Evolutionary conservation across 2,888 invertebrate genomes (phyloP).

Genomic region (Drosophila recens): DNA sequence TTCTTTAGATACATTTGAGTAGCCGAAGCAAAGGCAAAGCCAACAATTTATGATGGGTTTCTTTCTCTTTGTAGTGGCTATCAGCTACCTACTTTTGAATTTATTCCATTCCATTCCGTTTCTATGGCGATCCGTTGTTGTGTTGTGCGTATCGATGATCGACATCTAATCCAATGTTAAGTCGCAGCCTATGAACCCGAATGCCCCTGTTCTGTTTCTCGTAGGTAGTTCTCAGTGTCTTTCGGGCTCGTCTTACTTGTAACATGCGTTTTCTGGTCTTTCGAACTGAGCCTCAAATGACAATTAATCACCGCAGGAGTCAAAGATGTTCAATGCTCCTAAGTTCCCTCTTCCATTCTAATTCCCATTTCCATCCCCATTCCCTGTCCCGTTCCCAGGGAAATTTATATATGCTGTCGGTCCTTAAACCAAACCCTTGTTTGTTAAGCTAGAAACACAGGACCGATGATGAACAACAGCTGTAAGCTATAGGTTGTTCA

Average conservation of each 20-base stretch:
- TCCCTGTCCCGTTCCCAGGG: constrained; percentile 59
- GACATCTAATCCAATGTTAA: constrained; percentile 76
- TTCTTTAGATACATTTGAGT: constrained; percentile 17
- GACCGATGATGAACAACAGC: constrained; percentile 61
- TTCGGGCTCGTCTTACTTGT: constrained; percentile 28
- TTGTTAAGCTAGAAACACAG: constrained; percentile 58
- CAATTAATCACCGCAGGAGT: constrained; percentile 80
- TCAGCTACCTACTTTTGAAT: constrained; percentile 58
- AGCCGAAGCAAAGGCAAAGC: constrained; percentile 35
- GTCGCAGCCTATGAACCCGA: constrained; percentile 60
- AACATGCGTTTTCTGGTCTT: constrained; percentile 36
- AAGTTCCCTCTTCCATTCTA: constrained; percentile 40
- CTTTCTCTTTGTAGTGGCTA: constrained; percentile 16
- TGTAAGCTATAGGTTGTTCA: constrained; percentile 54
- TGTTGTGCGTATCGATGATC: constrained; percentile 64
- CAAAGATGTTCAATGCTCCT: constrained; percentile 68
- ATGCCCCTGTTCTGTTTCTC: constrained; percentile 20
- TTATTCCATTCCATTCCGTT: constrained; percentile 39
- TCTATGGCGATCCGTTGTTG: constrained; percentile 35
- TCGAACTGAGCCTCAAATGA: constrained; percentile 56
- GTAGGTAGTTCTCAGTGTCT: constrained; percentile 34
- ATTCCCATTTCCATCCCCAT: constrained; percentile 8
- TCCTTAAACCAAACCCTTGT: constrained; percentile 69
- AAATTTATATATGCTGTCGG: constrained; percentile 48
- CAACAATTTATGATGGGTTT: constrained; percentile 65